Conservation (phyloP, 2,888 invertebrate species). For the Beris chalybata region DNA sequence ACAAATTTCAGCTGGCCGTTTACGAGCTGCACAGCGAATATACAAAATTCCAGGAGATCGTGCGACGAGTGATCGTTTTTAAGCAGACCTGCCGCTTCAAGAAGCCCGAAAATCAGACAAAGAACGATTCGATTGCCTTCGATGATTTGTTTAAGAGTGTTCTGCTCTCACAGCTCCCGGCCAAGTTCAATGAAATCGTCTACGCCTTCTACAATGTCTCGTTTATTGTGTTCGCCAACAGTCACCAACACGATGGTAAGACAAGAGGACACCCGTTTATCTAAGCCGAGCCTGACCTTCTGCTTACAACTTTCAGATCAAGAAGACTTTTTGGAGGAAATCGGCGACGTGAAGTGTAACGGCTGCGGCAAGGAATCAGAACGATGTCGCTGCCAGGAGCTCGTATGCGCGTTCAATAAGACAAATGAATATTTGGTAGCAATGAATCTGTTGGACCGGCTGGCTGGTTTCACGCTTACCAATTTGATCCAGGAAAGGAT, state of each 20-base stretch:
- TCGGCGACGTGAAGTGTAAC: slow-evolving; percentile 66
- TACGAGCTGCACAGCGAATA: slow-evolving; percentile 48
- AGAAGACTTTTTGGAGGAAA: slow-evolving; percentile 57
- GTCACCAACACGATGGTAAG: slow-evolving; percentile 48
- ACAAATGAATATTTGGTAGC: slow-evolving; percentile 78
- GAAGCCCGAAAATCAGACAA: slow-evolving; percentile 38
- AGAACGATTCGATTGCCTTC: slow-evolving; percentile 51
- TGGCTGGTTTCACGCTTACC: slow-evolving; percentile 84
- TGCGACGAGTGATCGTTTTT: slow-evolving; percentile 43
- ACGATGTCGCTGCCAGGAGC: slow-evolving; percentile 63
- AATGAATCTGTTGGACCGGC: slow-evolving; percentile 76
- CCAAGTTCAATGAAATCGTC: slow-evolving; percentile 69
- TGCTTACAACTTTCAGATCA: slow-evolving; percentile 35
- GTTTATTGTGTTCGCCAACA: slow-evolving; percentile 68
- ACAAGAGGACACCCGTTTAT: not conserved
- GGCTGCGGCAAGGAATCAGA: slow-evolving; percentile 70
- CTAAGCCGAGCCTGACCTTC: too few relatives aligned
- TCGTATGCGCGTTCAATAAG: slow-evolving; percentile 67
- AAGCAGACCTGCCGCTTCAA: slow-evolving; percentile 40
- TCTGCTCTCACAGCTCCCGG: slow-evolving; percentile 70
- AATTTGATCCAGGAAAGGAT: slow-evolving; percentile 82
- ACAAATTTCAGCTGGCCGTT: slow-evolving; percentile 49
- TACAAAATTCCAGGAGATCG: slow-evolving; percentile 43
- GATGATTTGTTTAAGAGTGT: slow-evolving; percentile 68
- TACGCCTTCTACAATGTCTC: slow-evolving; percentile 77